A percentile compares a stretch with the other conserved stretches of the same genome.
Conservation (phyloP, 1,140 invertebrate genomes). For the Acromyrmex echinatior region DNA sequence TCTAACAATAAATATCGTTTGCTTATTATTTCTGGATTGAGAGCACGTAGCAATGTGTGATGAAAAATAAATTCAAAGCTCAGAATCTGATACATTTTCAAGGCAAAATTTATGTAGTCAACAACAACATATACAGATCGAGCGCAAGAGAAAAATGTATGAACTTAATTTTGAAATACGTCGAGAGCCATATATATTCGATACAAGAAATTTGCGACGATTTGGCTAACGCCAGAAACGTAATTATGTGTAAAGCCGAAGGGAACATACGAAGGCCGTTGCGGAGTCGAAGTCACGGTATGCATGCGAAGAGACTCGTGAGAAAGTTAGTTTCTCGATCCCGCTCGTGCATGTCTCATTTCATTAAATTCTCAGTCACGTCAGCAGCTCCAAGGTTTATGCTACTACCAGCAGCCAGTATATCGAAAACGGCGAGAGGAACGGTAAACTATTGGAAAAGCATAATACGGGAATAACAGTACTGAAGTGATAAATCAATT, state of each 20-base stretch:
- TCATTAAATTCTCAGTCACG: slow-evolving; percentile 83
- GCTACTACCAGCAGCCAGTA: slow-evolving; percentile 73
- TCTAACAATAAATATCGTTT: not conserved
- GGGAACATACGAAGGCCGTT: slow-evolving; percentile 69
- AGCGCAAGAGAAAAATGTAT: not conserved
- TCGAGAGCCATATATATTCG: not conserved
- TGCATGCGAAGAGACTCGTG: slow-evolving; percentile 80
- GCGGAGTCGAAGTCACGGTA: slow-evolving; percentile 71
- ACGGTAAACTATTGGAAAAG: slow-evolving; percentile 55
- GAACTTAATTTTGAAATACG: slow-evolving; percentile 20
- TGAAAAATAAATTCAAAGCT: not conserved
- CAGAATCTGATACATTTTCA: not conserved
- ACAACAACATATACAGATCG: not conserved
- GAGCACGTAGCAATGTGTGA: not conserved
- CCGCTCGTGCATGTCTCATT: slow-evolving; percentile 74
- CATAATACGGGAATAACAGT: slow-evolving; percentile 23
- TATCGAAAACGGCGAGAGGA: slow-evolving; percentile 63
- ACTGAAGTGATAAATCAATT: slow-evolving; percentile 25
- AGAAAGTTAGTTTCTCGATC: slow-evolving; percentile 82
- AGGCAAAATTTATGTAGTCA: not conserved
- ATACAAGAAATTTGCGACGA: slow-evolving; percentile 28
- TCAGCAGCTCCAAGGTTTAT: slow-evolving; percentile 76
- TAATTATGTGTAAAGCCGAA: slow-evolving; percentile 74
- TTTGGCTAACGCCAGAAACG: slow-evolving; percentile 19
- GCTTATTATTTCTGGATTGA: not conserved